These are phyloP conservation scores for Fistularia commersonii DNA, from an alignment of 2,797 vertebrate genomes.

Conservation along the genomic window DNA sequence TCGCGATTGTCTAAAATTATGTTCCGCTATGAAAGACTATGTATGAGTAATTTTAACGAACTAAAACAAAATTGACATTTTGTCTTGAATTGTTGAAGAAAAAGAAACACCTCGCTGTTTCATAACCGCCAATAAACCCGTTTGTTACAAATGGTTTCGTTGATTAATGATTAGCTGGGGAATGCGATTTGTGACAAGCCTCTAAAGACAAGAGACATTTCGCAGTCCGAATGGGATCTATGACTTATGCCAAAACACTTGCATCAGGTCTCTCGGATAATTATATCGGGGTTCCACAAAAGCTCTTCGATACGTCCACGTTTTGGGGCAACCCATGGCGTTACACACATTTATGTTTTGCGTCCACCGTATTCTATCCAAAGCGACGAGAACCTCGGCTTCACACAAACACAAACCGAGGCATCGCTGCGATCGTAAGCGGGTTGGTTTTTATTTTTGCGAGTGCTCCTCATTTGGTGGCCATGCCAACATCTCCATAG, in stretches of 20 bases:
- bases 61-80: no score
- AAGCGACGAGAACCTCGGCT: no score
- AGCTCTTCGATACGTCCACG: background rate
- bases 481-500: slow-evolving; percentile 6
- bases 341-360: no score
- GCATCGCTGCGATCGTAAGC: no score
- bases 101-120: no score
- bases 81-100: background rate
- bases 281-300: background rate
- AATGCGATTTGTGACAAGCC: background rate
- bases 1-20: no score
- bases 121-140: background rate
- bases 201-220: background rate
- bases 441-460: slow-evolving; percentile 12
- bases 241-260: background rate
- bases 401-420: no score
- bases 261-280: background rate
- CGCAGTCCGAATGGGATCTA: background rate
- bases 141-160: background rate
- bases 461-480: background rate
- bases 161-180: slow-evolving; percentile 1
- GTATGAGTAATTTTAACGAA: no score
- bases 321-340: background rate
- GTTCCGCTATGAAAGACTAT: no score
- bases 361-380: no score